Conservation (phyloP, 2,113 vertebrate genomes). For the Hymenochirus boettgeri region DNA sequence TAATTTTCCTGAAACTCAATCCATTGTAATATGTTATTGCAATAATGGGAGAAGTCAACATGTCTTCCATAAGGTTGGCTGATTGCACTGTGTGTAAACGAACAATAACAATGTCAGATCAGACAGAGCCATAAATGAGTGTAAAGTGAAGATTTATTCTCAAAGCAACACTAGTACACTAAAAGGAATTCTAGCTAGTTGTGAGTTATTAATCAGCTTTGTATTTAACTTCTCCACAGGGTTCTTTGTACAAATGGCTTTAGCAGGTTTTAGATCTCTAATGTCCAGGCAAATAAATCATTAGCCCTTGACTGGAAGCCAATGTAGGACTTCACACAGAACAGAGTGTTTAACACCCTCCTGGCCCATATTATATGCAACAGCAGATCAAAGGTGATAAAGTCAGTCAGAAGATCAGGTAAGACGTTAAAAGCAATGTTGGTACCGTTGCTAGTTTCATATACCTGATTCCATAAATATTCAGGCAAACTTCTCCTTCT, state of each 20-base stretch:
- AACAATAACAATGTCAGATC: constrained; percentile 53
- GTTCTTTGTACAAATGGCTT: constrained; percentile 14
- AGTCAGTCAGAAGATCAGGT: no score
- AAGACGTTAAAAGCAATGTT: no score
- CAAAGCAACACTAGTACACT: constrained; percentile 59
- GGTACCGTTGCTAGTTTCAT: no score
- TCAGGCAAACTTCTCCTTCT: no score
- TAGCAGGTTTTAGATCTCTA: constrained; percentile 37
- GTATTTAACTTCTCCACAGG: constrained; percentile 65
- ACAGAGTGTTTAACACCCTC: constrained; percentile 5
- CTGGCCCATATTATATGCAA: no score
- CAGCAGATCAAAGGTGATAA: no score
- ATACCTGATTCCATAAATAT: no score
- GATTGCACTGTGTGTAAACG: constrained; percentile 60
- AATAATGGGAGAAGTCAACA: constrained; percentile 64
- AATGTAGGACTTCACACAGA: constrained; percentile 48
- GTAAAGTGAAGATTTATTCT: constrained; percentile 57
- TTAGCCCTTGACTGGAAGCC: constrained; percentile 55
- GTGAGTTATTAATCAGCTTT: constrained; percentile 68
- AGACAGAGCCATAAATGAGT: constrained; percentile 62
- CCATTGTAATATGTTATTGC: constrained; percentile 71
- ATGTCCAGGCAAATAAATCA: constrained; percentile 67
- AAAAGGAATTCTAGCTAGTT: constrained; percentile 46
- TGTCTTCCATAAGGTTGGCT: constrained; percentile 61
- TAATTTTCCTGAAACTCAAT: constrained; percentile 77